These are phyloP conservation scores for Galago senegalensis DNA, from an alignment of 2,797 vertebrate genomes.

Conservation along the genomic window DNA sequence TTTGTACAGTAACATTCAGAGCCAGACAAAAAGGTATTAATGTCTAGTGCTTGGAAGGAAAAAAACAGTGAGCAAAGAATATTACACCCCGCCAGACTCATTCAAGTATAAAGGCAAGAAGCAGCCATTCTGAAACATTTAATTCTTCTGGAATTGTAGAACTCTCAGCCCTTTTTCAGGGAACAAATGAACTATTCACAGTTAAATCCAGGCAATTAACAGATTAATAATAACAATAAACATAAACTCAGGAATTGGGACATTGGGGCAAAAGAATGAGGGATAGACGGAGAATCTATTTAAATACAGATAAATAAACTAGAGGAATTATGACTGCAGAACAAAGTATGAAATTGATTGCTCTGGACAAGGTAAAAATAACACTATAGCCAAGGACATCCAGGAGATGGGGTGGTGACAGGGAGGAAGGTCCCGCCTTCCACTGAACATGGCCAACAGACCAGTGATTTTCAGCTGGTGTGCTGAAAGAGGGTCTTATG, in stretches of 20 bases:
- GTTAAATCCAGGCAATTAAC: not conserved
- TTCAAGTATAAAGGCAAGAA: not conserved
- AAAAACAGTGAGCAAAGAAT: not conserved
- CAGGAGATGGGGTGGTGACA: not conserved
- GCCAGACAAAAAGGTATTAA: not conserved
- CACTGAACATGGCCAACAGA: not conserved
- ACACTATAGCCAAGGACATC: not conserved
- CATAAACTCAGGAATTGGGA: slow-evolving; percentile 22
- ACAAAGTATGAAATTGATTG: not conserved
- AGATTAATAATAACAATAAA: not conserved
- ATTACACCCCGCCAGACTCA: not conserved
- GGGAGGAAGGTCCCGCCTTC: not conserved
- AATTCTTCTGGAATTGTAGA: not conserved
- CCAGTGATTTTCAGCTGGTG: too few relatives aligned
- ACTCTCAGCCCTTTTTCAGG: not conserved
- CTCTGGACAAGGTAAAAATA: not conserved
- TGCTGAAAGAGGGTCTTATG: too few relatives aligned
- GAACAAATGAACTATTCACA: not conserved
- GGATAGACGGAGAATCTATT: not conserved
- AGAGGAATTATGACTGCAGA: not conserved
- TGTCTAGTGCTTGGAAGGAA: not conserved
- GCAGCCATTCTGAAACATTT: not conserved
- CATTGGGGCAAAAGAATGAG: not conserved
- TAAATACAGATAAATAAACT: not conserved
- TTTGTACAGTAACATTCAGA: not conserved